A percentile compares a stretch with the other conserved stretches of the same genome.
phyloP scores from a whole-genome alignment of 2,888 invertebrate species.

The Plemyria rubiginata region DNA sequence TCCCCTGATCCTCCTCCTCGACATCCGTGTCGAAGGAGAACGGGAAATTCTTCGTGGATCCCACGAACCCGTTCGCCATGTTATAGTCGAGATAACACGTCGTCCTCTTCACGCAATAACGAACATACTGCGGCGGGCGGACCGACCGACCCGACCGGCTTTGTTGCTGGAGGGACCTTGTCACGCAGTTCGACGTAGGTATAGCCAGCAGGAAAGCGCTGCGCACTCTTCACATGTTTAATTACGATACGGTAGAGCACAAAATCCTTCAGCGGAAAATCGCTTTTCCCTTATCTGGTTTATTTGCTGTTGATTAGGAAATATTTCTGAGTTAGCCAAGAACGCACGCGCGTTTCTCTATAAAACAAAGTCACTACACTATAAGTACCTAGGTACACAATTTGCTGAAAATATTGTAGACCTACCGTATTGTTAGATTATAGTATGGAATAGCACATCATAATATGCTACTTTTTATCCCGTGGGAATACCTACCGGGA shows the following conservation, averaged over 20 bases:
- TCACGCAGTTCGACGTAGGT: slow-evolving; percentile 13
- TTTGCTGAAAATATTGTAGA: too few species aligned
- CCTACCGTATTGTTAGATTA: too few species aligned
- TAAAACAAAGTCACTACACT: too few species aligned
- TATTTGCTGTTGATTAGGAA: slow-evolving; percentile 35
- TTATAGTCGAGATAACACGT: slow-evolving; percentile 40
- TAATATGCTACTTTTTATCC: too few species aligned
- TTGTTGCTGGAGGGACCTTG: slow-evolving; percentile 44
- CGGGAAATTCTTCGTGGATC: slow-evolving; percentile 79
- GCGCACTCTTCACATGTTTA: slow-evolving; percentile 34
- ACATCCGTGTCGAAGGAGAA: slow-evolving; percentile 80
- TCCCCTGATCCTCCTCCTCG: slow-evolving; percentile 67
- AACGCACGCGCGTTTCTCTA: slow-evolving; percentile 10
- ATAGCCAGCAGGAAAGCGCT: slow-evolving; percentile 45
- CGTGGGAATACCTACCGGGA: too few species aligned
- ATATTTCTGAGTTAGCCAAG: slow-evolving; percentile 35
- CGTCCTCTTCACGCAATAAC: slow-evolving; percentile 25
- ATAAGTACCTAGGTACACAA: too few species aligned
- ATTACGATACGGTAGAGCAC: slow-evolving; percentile 4
- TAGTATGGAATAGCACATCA: too few species aligned
- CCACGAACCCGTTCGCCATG: slow-evolving; percentile 78
- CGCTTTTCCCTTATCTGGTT: slow-evolving; percentile 26
- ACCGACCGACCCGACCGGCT: too few species aligned
- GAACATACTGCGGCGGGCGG: slow-evolving; percentile 37
- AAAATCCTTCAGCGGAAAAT: slow-evolving; percentile 32